Evolutionary conservation across 1,140 invertebrate species (phyloP), one percentile per base, ranked within the genome.

Genomic region (Euura saliciscinereae): DNA sequence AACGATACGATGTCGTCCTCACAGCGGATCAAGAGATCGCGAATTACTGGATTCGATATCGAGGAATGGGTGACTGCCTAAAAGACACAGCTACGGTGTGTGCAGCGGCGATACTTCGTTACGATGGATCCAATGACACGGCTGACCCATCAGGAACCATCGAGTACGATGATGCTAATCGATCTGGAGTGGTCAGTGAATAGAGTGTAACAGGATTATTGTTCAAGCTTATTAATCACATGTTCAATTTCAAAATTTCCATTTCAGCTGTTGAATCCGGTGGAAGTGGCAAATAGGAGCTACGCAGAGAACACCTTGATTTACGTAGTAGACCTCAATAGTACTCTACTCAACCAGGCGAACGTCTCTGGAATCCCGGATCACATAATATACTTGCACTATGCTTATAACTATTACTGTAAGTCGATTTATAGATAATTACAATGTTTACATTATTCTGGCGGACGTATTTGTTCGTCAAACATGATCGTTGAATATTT

Each of bases 1-100:
- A 93, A 79, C 82, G 91, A 67, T 90, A 89, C 83, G 91, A 92
- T 77, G 89, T 92, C 44, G 87, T 91, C 3, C 76, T 93, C 0
- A 79, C 83, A 4, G 87, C 91, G 2, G 82, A 89, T 73, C 83
- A 90, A 73, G 65, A 78, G 0, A 81, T 83, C 4, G 85, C 81
- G 0, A 90, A 88, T 4, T 92, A 92, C 75, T 91, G 89, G 89
- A 82, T 92, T 43, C 81, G 85, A 68, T 88, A 88, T 2, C 79
- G 82, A 51, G 89, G 89, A 43, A 75, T 86, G 0, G 82, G 80
- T 7, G 87, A 87, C 70, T 93, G 91, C 78, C 72, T 74, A 7
- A 72, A 45, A n/a, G 75, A 75, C 10, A 73, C 74, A 3, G 81
- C 80, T 43, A 74, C 74, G 51, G 84, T 87, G 43, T 76, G 84